Evolutionary conservation across 2,113 vertebrate species (phyloP).

Genomic region (Notiomystis cincta): DNA sequence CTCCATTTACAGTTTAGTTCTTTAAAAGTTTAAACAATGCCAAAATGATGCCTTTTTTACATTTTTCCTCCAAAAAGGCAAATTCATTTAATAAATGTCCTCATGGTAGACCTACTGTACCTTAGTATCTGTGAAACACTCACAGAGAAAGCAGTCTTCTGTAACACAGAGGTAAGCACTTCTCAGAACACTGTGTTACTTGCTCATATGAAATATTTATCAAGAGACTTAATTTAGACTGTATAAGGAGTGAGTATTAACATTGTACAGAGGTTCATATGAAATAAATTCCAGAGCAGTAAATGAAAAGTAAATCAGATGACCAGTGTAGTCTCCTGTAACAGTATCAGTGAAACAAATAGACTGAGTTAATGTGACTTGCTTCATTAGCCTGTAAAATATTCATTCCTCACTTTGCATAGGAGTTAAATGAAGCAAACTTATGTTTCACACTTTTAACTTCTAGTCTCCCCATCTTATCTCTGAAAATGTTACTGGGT

Average conservation of each 20-base stretch:
- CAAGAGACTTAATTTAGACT: neutral
- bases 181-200: neutral
- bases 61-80: neutral
- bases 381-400: neutral
- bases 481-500: neutral
- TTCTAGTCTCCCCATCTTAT: neutral
- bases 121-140: neutral
- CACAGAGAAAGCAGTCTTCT: neutral
- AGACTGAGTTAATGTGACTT: neutral
- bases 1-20: neutral
- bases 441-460: fast-evolving
- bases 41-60: neutral
- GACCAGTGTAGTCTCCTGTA: neutral
- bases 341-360: neutral
- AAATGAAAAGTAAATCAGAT: neutral
- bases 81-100: neutral
- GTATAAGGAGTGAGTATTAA: neutral
- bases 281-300: neutral
- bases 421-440: neutral
- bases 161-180: neutral
- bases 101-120: neutral
- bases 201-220: neutral
- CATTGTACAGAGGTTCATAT: neutral
- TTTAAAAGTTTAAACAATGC: neutral
- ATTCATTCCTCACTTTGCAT: neutral